Conservation (phyloP, 2,888 invertebrate genomes). For the Acheta domesticus region DNA sequence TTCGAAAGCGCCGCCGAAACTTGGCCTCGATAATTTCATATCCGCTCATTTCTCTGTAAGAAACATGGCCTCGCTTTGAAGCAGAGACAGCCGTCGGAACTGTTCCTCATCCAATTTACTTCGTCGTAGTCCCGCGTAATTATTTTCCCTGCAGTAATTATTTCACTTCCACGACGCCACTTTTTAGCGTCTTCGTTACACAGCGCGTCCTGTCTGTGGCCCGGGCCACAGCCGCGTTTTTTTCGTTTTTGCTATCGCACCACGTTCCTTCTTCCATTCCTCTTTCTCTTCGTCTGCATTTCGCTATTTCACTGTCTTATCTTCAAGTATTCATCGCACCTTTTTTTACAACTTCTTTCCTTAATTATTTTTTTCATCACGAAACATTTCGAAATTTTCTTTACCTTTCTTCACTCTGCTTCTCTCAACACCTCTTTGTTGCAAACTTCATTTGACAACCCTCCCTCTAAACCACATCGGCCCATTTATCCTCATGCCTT, state of each 20-base stretch:
- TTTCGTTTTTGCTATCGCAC: background rate
- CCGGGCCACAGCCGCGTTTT: background rate
- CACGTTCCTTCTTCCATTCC: background rate
- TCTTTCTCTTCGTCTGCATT: background rate
- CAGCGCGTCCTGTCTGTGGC: background rate
- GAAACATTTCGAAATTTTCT: too few species aligned
- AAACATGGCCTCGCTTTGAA: slow-evolving; percentile 18
- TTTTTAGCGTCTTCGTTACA: slow-evolving; percentile 18
- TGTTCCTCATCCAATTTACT: slow-evolving; percentile 6
- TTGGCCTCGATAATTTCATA: slow-evolving; percentile 18
- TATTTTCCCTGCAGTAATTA: background rate
- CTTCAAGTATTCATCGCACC: too few species aligned
- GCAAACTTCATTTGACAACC: too few species aligned
- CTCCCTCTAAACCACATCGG: too few species aligned
- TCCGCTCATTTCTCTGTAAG: background rate
- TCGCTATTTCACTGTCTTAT: too few species aligned
- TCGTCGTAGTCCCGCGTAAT: background rate
- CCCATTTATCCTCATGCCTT: too few species aligned
- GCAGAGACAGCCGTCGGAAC: background rate
- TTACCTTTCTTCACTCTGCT: too few species aligned
- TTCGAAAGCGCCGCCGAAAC: background rate
- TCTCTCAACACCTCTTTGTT: too few species aligned
- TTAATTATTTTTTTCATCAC: too few species aligned
- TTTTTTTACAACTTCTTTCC: too few species aligned
- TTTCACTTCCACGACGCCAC: slow-evolving; percentile 1